Evolutionary conservation across 35 echinoderm and acorn worm species (phyloP), one percentile per base, ranked within the genome.

Genomic region (Lytechinus variegatus): DNA sequence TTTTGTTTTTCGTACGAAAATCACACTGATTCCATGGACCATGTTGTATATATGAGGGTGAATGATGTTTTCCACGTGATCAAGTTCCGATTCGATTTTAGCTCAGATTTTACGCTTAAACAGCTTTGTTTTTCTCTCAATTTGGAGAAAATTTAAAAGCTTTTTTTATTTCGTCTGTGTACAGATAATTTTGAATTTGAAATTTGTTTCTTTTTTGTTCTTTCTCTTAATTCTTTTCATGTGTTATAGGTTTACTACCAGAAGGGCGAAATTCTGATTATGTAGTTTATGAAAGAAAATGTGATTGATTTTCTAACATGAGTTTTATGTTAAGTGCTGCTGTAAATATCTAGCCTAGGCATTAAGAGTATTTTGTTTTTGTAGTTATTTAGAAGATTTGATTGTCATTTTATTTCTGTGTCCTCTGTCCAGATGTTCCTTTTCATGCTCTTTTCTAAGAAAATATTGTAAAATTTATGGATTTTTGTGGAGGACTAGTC

Each of bases 331-430:
- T 10, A 93, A 93, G 92, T 93, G 92, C 92, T 93, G 92, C 92
- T 93, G 92, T 93, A 93, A 24, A 93, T 93, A 93, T 57, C 9
- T 93, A 93, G 92, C 92, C 54, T 53, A 93, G 92, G 29, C 27
- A 27, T 79, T 24, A 51, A 57, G 55, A 93, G 13, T 90, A 52
- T 90, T 90, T 90, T 90, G 28, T 90, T 90, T 54, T 52, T 10
- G 88, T 90, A 90, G 88, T 54, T 90, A 90, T 90, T 44, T 90
- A 90, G 88, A 90, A 90, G 88, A 90, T 44, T 90, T 89, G 87
- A 89, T 89, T 90, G 88, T 90, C 88, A 28, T 90, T 33, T 89
- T 89, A 52, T 89, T 89, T 89, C 52, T 90, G 33, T 90, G 29
- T 90, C 88, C 88, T 54, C 88, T 90, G 28, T 90, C 88, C 52